Conservation (phyloP, 2,113 vertebrate species). For the Gasterosteus nipponicus region DNA sequence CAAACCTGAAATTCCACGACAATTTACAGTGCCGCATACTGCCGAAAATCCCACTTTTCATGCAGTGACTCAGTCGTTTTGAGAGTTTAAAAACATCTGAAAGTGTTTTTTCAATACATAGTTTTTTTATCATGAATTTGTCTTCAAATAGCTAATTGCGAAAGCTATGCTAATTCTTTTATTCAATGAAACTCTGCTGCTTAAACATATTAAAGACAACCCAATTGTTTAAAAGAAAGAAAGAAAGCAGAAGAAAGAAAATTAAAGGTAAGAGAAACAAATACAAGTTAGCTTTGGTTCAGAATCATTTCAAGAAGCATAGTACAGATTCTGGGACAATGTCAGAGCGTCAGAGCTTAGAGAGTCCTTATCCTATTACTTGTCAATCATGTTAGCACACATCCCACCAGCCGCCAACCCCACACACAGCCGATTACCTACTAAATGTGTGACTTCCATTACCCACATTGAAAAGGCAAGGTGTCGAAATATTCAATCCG, state of each 20-base stretch:
- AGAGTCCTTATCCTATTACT: conserved; percentile 66
- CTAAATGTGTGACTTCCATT: conserved; percentile 64
- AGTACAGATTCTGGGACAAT: conserved; percentile 30
- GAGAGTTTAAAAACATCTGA: background rate
- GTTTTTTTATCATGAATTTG: no score
- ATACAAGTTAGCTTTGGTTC: background rate
- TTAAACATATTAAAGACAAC: background rate
- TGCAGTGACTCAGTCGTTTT: background rate
- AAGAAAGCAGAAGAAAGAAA: background rate
- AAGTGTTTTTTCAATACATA: background rate
- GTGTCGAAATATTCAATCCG: conserved; percentile 78
- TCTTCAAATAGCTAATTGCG: no score
- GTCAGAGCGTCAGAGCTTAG: conserved; percentile 28
- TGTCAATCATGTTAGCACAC: conserved; percentile 53
- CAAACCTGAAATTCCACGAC: no score
- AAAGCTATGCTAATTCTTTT: background rate
- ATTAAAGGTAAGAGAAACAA: background rate
- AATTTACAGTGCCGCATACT: no score
- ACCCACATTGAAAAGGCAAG: conserved; percentile 54
- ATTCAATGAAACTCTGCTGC: background rate
- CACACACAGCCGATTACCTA: conserved; percentile 38
- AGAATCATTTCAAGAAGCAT: conserved; percentile 30
- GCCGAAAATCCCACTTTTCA: no score
- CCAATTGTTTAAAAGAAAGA: background rate
- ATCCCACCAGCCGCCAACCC: background rate